phyloP scores from a whole-genome alignment of 2,797 vertebrate genomes.

The Pangasius djambal region DNA sequence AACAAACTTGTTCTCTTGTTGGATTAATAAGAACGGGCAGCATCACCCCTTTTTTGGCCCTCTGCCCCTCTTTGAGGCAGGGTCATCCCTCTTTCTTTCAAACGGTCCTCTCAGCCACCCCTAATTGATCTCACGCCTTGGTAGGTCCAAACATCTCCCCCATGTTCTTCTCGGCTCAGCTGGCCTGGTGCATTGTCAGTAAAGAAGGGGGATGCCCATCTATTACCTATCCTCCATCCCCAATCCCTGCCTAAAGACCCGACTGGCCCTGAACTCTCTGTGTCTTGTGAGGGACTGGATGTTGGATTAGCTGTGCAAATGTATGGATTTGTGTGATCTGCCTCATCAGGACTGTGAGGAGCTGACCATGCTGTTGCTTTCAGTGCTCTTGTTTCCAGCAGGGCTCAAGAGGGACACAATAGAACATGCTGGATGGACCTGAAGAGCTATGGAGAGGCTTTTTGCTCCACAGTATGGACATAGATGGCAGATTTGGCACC shows the following conservation, averaged over 20 bases:
- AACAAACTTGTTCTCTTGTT: slow-evolving; percentile 58
- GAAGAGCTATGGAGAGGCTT: slow-evolving; percentile 62
- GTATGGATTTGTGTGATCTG: slow-evolving; percentile 61
- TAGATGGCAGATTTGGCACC: slow-evolving; percentile 22
- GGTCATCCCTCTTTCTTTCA: slow-evolving; percentile 86
- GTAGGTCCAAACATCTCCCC: slow-evolving; percentile 83
- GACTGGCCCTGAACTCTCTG: slow-evolving; percentile 52
- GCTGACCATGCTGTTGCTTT: slow-evolving; percentile 69
- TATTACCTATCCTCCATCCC: slow-evolving; percentile 49
- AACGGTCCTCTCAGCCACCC: slow-evolving; percentile 84
- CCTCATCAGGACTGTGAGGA: slow-evolving; percentile 59
- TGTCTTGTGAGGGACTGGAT: slow-evolving; percentile 44
- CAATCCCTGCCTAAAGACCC: slow-evolving; percentile 57
- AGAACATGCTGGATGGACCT: slow-evolving; percentile 60
- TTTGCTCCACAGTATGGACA: slow-evolving; percentile 41
- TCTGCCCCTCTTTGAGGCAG: slow-evolving; percentile 61
- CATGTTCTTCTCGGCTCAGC: slow-evolving; percentile 60
- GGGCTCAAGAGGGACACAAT: slow-evolving; percentile 70
- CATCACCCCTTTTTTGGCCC: slow-evolving; percentile 38
- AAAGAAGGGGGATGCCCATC: slow-evolving; percentile 46
- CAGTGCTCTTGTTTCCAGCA: slow-evolving; percentile 69
- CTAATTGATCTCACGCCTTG: slow-evolving; percentile 89
- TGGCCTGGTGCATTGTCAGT: slow-evolving; percentile 57
- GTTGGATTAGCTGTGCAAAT: slow-evolving; percentile 62
- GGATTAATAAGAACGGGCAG: slow-evolving; percentile 46